Evolutionary conservation across 1,140 invertebrate genomes (phyloP).

Genomic region (Conus betulinus): DNA sequence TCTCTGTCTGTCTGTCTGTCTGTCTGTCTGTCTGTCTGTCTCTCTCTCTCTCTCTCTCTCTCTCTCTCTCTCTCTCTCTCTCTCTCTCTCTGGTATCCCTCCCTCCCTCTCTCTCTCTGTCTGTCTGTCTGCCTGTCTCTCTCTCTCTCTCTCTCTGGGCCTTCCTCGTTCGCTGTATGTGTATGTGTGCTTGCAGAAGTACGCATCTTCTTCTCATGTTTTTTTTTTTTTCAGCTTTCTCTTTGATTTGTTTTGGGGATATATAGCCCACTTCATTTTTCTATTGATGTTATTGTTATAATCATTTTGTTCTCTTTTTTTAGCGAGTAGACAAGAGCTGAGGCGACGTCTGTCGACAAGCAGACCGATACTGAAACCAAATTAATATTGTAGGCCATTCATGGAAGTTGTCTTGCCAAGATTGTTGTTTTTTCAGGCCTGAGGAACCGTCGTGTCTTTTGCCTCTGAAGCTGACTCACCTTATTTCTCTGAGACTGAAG

Average conservation of each 20-base stretch:
- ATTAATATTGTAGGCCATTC: too few species aligned
- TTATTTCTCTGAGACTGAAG: too few species aligned
- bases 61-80: conserved; percentile 4
- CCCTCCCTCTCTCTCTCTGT: not conserved
- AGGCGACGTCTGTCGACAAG: too few species aligned
- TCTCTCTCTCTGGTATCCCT: too few species aligned
- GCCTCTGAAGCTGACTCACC: too few species aligned
- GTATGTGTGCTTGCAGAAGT: too few species aligned
- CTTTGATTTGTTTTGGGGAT: not conserved
- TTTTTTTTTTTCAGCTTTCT: not conserved
- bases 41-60: not conserved
- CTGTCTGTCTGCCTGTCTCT: not conserved
- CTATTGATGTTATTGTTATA: too few species aligned
- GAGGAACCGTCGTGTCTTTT: too few species aligned
- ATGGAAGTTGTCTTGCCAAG: too few species aligned
- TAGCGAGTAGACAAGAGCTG: not conserved
- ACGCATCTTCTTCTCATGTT: not conserved
- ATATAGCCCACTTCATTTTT: too few species aligned
- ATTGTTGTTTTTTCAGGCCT: too few species aligned
- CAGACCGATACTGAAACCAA: too few species aligned
- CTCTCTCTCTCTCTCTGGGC: not conserved
- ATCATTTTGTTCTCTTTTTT: not conserved
- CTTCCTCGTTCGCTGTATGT: not conserved
- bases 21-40: not conserved
- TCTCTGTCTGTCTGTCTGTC: conserved; percentile 14